phyloP scores from a whole-genome alignment of 2,113 vertebrate genomes.

The rat (Rattus norvegicus) region DNA sequence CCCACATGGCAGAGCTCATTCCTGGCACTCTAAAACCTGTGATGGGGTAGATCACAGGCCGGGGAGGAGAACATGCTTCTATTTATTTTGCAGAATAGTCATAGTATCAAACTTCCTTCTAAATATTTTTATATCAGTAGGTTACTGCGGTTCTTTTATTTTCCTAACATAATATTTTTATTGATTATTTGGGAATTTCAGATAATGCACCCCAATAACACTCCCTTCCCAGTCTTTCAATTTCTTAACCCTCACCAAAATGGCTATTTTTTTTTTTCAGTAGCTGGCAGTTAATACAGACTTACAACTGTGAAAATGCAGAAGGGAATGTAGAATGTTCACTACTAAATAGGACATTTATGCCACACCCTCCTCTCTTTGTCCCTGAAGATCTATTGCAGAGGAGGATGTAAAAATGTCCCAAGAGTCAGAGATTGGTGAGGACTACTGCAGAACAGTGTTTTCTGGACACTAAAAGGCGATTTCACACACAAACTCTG shows the following conservation, averaged over 20 bases:
- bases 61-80: neutral
- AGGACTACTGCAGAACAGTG: neutral
- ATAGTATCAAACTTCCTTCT: neutral
- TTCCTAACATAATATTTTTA: neutral
- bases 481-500: neutral
- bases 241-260: neutral
- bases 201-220: neutral
- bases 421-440: neutral
- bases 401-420: neutral
- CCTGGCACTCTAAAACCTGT: neutral
- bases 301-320: neutral
- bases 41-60: neutral
- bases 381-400: neutral
- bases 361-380: neutral
- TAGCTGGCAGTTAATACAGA: neutral
- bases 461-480: neutral
- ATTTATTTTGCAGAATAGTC: neutral
- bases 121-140: neutral
- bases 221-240: neutral
- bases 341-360: neutral
- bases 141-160: neutral
- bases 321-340: neutral
- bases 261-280: neutral
- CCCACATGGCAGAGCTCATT: neutral
- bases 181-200: neutral